Evolutionary conservation across 2,113 vertebrate genomes (phyloP).

Genomic region (Syrrhaptes paradoxus): DNA sequence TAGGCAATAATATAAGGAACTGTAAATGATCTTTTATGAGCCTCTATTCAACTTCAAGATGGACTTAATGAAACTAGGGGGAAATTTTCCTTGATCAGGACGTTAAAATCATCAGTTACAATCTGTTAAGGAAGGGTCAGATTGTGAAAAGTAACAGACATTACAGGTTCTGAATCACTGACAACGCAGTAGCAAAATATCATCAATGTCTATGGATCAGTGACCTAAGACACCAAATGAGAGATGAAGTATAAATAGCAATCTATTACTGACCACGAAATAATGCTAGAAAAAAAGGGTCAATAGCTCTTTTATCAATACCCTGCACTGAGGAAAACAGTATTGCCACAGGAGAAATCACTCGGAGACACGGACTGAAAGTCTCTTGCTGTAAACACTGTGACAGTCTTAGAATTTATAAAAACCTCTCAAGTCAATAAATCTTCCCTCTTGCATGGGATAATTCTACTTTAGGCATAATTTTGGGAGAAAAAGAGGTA

Average conservation of each 20-base stretch:
- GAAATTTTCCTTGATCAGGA: neutral
- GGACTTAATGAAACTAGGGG: neutral
- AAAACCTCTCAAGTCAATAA: neutral
- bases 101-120: neutral
- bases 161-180: neutral
- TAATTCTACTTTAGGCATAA: neutral
- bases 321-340: neutral
- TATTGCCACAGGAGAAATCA: neutral
- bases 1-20: neutral
- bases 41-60: slow-evolving; percentile 1
- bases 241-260: neutral
- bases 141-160: neutral
- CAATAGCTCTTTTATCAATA: neutral
- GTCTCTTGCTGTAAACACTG: neutral
- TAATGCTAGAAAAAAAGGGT: neutral
- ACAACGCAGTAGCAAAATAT: neutral
- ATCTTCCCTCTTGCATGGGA: neutral
- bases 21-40: slow-evolving; percentile 8
- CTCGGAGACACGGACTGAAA: neutral
- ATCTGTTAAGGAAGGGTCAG: neutral
- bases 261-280: neutral
- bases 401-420: neutral
- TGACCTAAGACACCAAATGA: neutral
- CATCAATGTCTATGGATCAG: neutral
- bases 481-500: neutral